Evolutionary conservation across 2,888 invertebrate genomes (phyloP).

Genomic region (Melieria omissa): DNA sequence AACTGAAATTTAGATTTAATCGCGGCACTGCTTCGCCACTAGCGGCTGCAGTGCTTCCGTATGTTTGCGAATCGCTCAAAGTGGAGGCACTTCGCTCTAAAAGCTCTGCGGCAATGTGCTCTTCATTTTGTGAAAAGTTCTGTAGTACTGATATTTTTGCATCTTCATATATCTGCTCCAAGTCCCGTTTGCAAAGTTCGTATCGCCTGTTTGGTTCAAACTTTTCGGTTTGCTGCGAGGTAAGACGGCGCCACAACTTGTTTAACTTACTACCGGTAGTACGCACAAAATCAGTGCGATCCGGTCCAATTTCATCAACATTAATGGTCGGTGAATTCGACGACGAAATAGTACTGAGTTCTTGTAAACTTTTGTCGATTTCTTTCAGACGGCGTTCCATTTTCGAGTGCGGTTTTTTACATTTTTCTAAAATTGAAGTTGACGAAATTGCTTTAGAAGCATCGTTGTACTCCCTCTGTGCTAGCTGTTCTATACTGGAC

Average conservation of each 20-base stretch:
- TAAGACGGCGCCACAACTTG: slow-evolving; percentile 67
- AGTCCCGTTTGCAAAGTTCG: slow-evolving; percentile 63
- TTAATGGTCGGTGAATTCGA: slow-evolving; percentile 38
- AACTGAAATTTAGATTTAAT: slow-evolving; percentile 55
- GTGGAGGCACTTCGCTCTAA: slow-evolving; percentile 46
- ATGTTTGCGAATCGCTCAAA: slow-evolving; percentile 32
- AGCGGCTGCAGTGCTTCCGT: not conserved
- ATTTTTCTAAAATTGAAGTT: not conserved
- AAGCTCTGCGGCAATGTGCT: slow-evolving; percentile 50
- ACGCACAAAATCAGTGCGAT: slow-evolving; percentile 49
- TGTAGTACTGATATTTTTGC: slow-evolving; percentile 60
- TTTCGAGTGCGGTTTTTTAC: slow-evolving; percentile 32
- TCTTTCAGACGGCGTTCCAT: slow-evolving; percentile 56
- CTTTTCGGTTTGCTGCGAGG: slow-evolving; percentile 63
- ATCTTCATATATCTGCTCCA: slow-evolving; percentile 66
- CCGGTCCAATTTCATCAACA: slow-evolving; percentile 32
- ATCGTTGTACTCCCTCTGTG: not conserved
- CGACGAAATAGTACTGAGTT: slow-evolving; percentile 53
- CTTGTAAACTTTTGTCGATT: slow-evolving; percentile 58
- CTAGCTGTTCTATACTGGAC: slow-evolving; percentile 22
- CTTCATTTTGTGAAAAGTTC: slow-evolving; percentile 52
- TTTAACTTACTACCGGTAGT: slow-evolving; percentile 65
- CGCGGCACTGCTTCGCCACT: slow-evolving; percentile 42
- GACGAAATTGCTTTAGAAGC: not conserved
- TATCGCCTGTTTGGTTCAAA: slow-evolving; percentile 64